Evolutionary conservation across 2,888 invertebrate species (phyloP).

Genomic region (Melanostoma scalare): DNA sequence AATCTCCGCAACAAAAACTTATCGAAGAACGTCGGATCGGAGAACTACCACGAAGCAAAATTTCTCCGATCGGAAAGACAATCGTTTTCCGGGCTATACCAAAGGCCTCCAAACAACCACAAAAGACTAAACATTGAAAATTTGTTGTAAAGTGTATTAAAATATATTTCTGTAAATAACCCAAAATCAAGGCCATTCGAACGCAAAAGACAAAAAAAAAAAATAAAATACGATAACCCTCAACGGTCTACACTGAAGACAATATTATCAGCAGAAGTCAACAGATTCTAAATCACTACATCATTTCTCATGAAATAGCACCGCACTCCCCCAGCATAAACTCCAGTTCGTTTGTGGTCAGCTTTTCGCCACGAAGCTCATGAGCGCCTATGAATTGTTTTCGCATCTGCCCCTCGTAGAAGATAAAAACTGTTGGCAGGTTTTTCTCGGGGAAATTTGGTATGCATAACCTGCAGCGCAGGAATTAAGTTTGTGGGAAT

Average conservation of each 20-base stretch:
- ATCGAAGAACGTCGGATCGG: too few species aligned
- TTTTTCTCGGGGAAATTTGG: conserved; percentile 98
- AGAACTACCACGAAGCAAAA: too few species aligned
- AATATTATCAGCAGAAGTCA: conserved; percentile 76
- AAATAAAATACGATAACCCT: conserved; percentile 21
- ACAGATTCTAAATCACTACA: conserved; percentile 85
- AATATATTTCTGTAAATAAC: too few species aligned
- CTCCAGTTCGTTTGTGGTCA: conserved; percentile 93
- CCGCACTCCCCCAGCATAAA: conserved; percentile 92
- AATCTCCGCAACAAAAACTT: too few species aligned
- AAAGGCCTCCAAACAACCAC: conserved; percentile 71
- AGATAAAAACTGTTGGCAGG: conserved; percentile 96
- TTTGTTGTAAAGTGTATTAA: neutral
- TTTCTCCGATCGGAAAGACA: too few species aligned
- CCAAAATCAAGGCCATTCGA: conserved; percentile 30
- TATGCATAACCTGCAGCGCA: conserved; percentile 96
- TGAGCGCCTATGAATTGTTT: conserved; percentile 93
- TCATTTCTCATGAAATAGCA: conserved; percentile 91
- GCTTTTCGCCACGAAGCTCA: conserved; percentile 91
- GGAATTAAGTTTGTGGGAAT: conserved; percentile 94
- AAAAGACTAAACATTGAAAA: too few species aligned
- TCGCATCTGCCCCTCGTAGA: conserved; percentile 93
- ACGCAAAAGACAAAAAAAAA: conserved; percentile 23
- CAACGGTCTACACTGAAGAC: neutral
- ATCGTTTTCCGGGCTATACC: conserved; percentile 84